These are phyloP conservation scores for Harpegnathos saltator DNA, from an alignment of 1,140 invertebrate species.

Conservation along the genomic window DNA sequence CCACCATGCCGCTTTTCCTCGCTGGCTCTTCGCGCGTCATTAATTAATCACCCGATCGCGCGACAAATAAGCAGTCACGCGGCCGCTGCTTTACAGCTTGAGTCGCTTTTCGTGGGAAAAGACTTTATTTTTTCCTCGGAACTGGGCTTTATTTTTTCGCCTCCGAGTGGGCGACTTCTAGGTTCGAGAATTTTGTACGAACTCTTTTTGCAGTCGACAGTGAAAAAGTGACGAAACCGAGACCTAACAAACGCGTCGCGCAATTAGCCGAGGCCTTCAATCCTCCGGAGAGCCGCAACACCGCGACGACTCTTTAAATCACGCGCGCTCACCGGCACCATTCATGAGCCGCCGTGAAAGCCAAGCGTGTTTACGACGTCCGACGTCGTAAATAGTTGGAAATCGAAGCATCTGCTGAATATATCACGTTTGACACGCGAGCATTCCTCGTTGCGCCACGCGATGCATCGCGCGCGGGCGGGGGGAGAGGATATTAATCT, in stretches of 20 bases:
- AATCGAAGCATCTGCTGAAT: constrained; percentile 74
- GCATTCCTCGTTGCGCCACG: constrained; percentile 69
- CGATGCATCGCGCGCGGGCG: constrained; percentile 66
- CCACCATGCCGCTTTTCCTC: not conserved
- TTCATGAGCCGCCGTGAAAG: constrained; percentile 55
- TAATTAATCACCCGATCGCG: constrained; percentile 31
- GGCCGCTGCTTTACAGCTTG: not conserved
- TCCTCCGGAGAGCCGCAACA: not conserved
- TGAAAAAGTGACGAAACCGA: too few relatives aligned
- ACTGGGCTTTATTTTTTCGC: too few relatives aligned
- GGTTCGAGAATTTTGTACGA: too few relatives aligned
- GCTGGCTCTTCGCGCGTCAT: constrained; percentile 11
- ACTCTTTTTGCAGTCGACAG: too few relatives aligned
- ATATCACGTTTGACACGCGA: constrained; percentile 77
- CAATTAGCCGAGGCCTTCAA: too few relatives aligned
- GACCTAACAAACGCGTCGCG: too few relatives aligned
- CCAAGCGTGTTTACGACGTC: constrained; percentile 43
- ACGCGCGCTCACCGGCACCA: constrained; percentile 50
- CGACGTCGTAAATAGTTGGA: constrained; percentile 70
- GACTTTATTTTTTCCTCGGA: not conserved
- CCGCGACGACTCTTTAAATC: constrained; percentile 32
- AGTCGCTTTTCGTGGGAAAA: not conserved
- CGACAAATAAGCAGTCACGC: not conserved
- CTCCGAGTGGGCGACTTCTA: too few relatives aligned
- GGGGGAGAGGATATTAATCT: constrained; percentile 54